Evolutionary conservation across 2,797 vertebrate genomes (phyloP).

Genomic region (Clarias pachynema): DNA sequence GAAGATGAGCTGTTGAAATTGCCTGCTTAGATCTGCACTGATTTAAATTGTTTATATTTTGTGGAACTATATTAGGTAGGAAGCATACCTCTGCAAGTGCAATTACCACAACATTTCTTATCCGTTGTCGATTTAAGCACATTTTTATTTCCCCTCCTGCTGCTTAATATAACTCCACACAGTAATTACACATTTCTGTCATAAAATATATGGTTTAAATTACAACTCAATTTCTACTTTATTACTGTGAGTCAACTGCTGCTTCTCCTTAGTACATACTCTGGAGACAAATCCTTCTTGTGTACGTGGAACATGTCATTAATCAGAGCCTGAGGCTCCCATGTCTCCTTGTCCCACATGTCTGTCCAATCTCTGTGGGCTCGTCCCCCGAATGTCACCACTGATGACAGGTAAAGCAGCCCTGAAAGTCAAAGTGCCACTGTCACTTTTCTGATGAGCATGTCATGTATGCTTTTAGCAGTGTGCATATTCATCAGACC

Average conservation of each 20-base stretch:
- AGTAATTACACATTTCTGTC: conserved; percentile 28
- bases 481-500: conserved; percentile 79
- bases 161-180: neutral
- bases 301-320: conserved; percentile 50
- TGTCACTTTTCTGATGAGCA: conserved; percentile 75
- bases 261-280: conserved; percentile 45
- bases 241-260: conserved; percentile 39
- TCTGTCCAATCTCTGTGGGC: conserved; percentile 52
- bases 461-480: conserved; percentile 63
- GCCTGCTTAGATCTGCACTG: neutral
- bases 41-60: neutral
- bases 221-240: conserved; percentile 46
- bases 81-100: neutral
- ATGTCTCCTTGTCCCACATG: conserved; percentile 51
- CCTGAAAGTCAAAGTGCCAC: conserved; percentile 69
- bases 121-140: neutral
- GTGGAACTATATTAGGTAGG: neutral
- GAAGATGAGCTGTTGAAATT: neutral
- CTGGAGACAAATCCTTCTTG: conserved; percentile 47
- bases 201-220: conserved; percentile 35
- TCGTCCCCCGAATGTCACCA: conserved; percentile 45
- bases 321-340: conserved; percentile 54
- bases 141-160: neutral
- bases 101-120: neutral
- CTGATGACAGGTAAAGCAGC: conserved; percentile 76